Evolutionary conservation across 2,113 vertebrate genomes (phyloP), one percentile per base, ranked within the genome.

Genomic region (Engraulis encrasicolus): DNA sequence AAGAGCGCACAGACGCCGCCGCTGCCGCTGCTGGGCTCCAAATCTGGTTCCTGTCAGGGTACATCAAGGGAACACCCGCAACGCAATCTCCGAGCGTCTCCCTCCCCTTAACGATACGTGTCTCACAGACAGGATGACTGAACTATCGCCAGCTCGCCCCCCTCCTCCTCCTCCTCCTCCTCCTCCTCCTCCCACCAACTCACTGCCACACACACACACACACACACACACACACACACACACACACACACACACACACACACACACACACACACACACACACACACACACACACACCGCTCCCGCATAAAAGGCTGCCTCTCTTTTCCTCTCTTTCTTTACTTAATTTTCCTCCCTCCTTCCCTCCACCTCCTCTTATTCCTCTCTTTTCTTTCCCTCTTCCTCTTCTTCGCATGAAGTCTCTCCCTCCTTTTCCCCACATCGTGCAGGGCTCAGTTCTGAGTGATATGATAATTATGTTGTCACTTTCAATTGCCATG

Each of bases 11-110:
- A 82, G 90, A 91, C 90, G 94, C 94, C 92, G 92, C 88, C 90
- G n/a, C n/a, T n/a, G n/a, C n/a, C n/a, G n/a, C 23, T 74, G 88
- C 84, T 87, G 89, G 89, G 84, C 92, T 94, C 91, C 90, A 91
- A 95, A 94, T 95, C 94, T 94, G 94, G 94, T 93, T 95, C 94
- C 94, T 95, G 94, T 95, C 94, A 95, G 93, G 89, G 91, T 92
- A 94, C 95, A 95, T 95, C 94, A 95, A 94, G 94, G 91, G 94
- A 95, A 96, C 94, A 95, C 95, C 95, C 94, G 94, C 94, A 95
- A 95, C 85, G 94, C 94, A 95, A 94, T 94, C 95, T 94, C 91
- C 92, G 91, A 93, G 89, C 85, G 88, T 91, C 89, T 92, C 92
- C 90, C 93, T 89, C 92, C 92, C 91, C 90, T 92, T 90, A 90